Evolutionary conservation across 2,797 vertebrate genomes (phyloP).

Genomic region (Myripristis jacobus): DNA sequence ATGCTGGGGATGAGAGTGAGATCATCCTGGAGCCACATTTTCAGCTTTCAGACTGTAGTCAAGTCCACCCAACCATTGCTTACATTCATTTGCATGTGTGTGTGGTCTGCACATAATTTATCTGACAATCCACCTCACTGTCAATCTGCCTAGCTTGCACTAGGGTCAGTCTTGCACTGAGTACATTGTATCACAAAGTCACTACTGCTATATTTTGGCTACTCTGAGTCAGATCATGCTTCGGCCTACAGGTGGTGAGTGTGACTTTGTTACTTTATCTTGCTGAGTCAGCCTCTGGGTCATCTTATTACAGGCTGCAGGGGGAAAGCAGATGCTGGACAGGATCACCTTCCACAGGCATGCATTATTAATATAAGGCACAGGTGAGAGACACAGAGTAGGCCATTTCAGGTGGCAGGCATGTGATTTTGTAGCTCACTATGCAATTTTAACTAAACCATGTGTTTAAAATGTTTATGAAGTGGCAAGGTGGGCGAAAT

Average conservation of each 20-base stretch:
- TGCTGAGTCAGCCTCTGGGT: constrained; percentile 55
- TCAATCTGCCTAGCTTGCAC: not conserved
- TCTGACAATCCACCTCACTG: not conserved
- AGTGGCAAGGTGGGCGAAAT: not conserved
- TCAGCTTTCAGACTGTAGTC: not conserved
- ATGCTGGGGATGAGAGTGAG: not conserved
- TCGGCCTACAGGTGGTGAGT: constrained; percentile 36
- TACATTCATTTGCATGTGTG: not conserved
- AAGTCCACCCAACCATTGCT: not conserved
- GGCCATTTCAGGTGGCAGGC: constrained; percentile 20
- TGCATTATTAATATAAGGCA: constrained; percentile 78
- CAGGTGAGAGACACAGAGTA: constrained; percentile 44
- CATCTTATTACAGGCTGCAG: constrained; percentile 61
- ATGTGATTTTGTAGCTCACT: constrained; percentile 36
- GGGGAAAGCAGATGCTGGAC: constrained; percentile 31
- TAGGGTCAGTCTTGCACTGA: not conserved
- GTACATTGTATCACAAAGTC: not conserved
- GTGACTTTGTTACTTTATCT: constrained; percentile 23
- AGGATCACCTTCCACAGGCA: constrained; percentile 75
- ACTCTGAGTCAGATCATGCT: constrained; percentile 12
- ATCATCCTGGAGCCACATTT: not conserved
- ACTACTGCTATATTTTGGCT: not conserved
- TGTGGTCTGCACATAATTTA: not conserved
- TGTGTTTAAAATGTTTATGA: constrained; percentile 42
- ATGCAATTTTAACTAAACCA: constrained; percentile 21